Percentiles rank a stretch among this genome's conserved stretches.
These are phyloP conservation scores for Chaetogeoica ovagalla DNA, from an alignment of 2,888 invertebrate species.

Conservation along the genomic window DNA sequence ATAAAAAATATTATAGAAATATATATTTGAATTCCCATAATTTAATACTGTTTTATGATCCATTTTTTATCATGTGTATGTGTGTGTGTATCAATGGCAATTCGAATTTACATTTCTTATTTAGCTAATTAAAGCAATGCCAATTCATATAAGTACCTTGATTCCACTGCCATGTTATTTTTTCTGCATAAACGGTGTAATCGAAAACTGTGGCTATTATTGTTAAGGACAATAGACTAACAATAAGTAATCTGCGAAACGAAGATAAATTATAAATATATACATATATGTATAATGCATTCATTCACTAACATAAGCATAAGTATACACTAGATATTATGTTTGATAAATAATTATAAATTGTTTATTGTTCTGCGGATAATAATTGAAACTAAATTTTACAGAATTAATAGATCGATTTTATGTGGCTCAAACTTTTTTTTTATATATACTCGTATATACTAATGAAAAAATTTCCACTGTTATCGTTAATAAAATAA, in stretches of 20 bases:
- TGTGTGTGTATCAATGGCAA: neutral
- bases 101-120: neutral
- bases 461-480: too few species aligned
- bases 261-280: neutral
- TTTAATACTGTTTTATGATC: neutral
- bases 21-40: too few species aligned
- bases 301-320: too few species aligned
- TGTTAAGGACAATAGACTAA: slow-evolving; percentile 58
- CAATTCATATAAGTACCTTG: slow-evolving; percentile 56
- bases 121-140: neutral
- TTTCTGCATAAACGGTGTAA: slow-evolving; percentile 55
- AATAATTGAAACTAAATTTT: neutral
- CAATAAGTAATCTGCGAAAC: slow-evolving; percentile 58
- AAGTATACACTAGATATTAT: too few species aligned
- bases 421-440: too few species aligned
- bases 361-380: too few species aligned
- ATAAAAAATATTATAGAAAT: neutral
- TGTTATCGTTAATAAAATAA: neutral
- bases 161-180: slow-evolving; percentile 55
- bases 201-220: slow-evolving; percentile 60
- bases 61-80: neutral
- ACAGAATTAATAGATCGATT: too few species aligned
- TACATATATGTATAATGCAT: too few species aligned
- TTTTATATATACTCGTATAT: too few species aligned
- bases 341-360: too few species aligned